Base-by-base conservation (phyloP, 2,797 vertebrate species). In the Melanotaenia maccullochi region DNA sequence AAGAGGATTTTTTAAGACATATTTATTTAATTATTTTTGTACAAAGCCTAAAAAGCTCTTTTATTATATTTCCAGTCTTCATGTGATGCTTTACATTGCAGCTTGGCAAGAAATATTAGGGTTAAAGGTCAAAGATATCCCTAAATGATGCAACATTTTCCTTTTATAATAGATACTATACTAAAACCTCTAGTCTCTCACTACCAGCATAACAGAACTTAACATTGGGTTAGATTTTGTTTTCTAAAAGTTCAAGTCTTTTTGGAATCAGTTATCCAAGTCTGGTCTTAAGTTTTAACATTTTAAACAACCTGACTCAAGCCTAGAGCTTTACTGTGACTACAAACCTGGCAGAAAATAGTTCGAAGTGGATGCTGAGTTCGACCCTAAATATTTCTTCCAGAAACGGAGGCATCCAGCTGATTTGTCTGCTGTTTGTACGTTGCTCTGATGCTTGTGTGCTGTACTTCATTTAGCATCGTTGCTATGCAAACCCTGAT, bases 351-450 rank as follows among this genome's bases (percentile, higher is more conserved):
- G 0, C 12, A 18, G 40, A 36, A 24, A 3, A 18, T 0, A 25
- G 52, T 18, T 30, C 54, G 14, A 9, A 16, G 7, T 47, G 42
- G 49, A 64, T 22, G 24, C 68, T 33, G 60, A 66, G 6, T 0
- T 0, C 24, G 38, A 6, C 13, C 14, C 35, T 63, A n/a, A 0
- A 13, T 36, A 54, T 25, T 4, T 40, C 16, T 16, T 66, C 1
- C 28, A 71, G 71, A 73, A 80, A 77, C 36, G 60, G 16, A 64
- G 9, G 65, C 76, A 55, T 83, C 81, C 85, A 79, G 60, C 33
- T 67, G 82, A 85, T 36, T 1, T 4, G 42, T 68, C 78, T 51
- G 2, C 68, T 14, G 52, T 33, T 1, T 3, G 58, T 42, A 49
- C 14, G 35, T n/a, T 2, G 71, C 71, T 70, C 55, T 35, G 74